Conservation (phyloP, 2,888 invertebrate genomes). For the Liodrosophila aerea region DNA sequence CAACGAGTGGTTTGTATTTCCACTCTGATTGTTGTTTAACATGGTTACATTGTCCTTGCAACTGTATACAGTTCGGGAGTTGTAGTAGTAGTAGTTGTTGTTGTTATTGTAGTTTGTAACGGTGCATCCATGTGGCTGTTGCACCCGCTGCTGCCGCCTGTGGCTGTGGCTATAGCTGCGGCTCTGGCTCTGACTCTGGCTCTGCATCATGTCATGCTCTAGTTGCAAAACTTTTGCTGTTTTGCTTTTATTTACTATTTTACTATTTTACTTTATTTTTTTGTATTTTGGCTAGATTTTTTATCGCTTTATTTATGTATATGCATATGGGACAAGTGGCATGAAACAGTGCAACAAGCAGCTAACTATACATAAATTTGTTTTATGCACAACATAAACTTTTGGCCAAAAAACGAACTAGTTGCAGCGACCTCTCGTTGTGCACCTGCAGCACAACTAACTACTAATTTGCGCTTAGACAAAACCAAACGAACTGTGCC, state of each 20-base stretch:
- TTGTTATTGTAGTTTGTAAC: constrained; percentile 36
- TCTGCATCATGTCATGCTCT: constrained; percentile 74
- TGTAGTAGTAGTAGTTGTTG: constrained; percentile 35
- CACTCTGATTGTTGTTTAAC: constrained; percentile 78
- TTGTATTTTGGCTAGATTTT: constrained; percentile 37
- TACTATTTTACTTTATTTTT: constrained; percentile 23
- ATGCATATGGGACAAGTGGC: constrained; percentile 69
- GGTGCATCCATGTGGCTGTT: constrained; percentile 48
- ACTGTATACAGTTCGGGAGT: constrained; percentile 65
- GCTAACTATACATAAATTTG: constrained; percentile 60
- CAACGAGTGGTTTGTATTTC: constrained; percentile 77
- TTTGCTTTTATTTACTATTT: constrained; percentile 25
- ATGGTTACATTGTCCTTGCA: constrained; percentile 76
- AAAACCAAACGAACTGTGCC: constrained; percentile 43
- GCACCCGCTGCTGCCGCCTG: constrained; percentile 1
- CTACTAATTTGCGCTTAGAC: constrained; percentile 70
- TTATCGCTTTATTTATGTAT: constrained; percentile 59
- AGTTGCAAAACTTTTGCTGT: constrained; percentile 66
- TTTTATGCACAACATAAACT: constrained; percentile 64
- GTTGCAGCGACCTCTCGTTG: constrained; percentile 29
- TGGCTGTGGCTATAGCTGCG: constrained; percentile 25
- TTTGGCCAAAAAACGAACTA: constrained; percentile 29
- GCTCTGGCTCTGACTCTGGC: constrained; percentile 42
- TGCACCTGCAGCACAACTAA: constrained; percentile 59
- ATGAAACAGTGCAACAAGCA: constrained; percentile 54